Percentiles rank a stretch among this genome's conserved stretches.
Evolutionary conservation across 2,113 vertebrate genomes (phyloP).

Genomic region (Phasianus colchicus): DNA sequence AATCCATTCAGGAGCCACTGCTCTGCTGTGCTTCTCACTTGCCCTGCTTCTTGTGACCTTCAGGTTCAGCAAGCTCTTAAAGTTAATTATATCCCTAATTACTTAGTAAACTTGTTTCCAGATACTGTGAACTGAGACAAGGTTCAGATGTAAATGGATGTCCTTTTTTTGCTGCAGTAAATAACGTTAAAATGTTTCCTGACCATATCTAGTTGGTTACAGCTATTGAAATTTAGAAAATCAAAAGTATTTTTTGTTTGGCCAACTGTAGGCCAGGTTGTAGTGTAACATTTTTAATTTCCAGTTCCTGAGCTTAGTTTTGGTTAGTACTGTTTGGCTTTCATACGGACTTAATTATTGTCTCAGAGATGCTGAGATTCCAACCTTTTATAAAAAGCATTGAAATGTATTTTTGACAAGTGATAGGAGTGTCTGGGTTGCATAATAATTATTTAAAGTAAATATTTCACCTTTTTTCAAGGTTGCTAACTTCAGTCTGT

Average conservation of each 20-base stretch:
- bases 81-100: constrained; percentile 19
- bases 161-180: neutral
- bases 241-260: neutral
- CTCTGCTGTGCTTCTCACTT: neutral
- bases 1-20: neutral
- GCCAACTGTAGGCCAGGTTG: neutral
- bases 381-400: neutral
- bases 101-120: neutral
- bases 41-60: neutral
- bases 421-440: neutral
- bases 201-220: neutral
- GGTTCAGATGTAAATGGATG: neutral
- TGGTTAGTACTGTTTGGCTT: neutral
- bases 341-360: neutral
- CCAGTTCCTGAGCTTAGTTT: neutral
- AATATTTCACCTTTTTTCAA: neutral
- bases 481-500: neutral
- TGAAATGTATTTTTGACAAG: neutral
- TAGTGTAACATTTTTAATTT: neutral
- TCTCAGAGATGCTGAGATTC: neutral
- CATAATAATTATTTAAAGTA: neutral
- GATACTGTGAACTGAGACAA: neutral
- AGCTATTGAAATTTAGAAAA: neutral
- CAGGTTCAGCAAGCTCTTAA: neutral
- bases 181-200: neutral